Conservation (phyloP, 2,113 vertebrate species). For the Tor tambroides region DNA sequence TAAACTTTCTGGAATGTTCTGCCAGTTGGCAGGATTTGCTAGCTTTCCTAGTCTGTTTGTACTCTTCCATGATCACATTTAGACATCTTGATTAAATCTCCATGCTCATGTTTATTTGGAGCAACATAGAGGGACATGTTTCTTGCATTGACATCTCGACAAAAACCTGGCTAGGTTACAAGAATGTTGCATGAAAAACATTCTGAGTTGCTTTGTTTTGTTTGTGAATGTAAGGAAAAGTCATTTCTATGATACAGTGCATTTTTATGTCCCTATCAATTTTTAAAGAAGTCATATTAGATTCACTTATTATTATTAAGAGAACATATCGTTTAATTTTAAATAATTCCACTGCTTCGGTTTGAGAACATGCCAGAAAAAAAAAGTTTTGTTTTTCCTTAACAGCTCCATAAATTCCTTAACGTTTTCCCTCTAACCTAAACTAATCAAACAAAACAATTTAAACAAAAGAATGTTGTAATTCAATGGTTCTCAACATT, state of each 20-base stretch:
- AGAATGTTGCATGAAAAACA: neutral
- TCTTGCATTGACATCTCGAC: neutral
- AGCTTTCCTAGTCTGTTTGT: neutral
- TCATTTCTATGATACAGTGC: neutral
- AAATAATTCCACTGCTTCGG: neutral
- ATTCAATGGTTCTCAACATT: neutral
- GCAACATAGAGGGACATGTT: neutral
- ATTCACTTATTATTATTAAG: neutral
- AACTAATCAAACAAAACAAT: neutral
- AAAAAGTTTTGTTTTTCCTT: no score
- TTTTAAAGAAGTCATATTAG: neutral
- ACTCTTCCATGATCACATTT: neutral
- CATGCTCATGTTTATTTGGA: neutral
- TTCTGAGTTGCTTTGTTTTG: neutral
- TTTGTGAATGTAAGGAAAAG: neutral
- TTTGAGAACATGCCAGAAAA: neutral
- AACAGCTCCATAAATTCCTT: no score
- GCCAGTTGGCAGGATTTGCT: neutral
- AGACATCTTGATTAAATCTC: slow-evolving; percentile 3
- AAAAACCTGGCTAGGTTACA: neutral
- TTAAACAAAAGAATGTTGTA: neutral
- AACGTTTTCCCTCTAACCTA: neutral
- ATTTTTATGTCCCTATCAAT: neutral
- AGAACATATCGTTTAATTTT: neutral
- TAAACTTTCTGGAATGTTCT: neutral